Percentiles rank a stretch among this genome's conserved stretches.
These are phyloP conservation scores for Subanguina moxae DNA, from an alignment of 1,140 invertebrate genomes.

Conservation along the genomic window DNA sequence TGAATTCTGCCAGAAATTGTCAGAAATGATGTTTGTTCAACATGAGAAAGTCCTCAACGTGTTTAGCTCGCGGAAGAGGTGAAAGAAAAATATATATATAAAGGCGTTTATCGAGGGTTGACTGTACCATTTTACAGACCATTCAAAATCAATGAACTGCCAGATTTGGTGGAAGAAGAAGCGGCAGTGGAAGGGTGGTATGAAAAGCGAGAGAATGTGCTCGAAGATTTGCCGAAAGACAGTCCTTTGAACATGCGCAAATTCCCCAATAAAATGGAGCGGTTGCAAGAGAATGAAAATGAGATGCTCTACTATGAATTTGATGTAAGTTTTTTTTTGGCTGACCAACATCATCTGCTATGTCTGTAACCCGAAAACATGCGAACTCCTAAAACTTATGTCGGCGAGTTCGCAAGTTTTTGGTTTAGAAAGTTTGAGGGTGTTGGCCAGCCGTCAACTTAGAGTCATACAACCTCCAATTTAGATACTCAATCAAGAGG, in stretches of 20 bases:
- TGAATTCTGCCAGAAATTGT: too few species aligned
- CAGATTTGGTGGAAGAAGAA: background rate
- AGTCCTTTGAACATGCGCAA: conserved; percentile 14
- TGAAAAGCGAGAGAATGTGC: conserved; percentile 6
- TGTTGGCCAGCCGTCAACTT: background rate
- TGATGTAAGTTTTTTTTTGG: conserved; percentile 8
- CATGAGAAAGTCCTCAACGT: too few species aligned
- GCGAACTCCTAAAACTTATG: too few species aligned
- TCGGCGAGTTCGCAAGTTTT: too few species aligned
- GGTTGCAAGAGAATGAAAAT: conserved; percentile 36
- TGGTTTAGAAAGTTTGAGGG: too few species aligned
- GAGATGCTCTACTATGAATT: conserved; percentile 34
- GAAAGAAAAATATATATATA: too few species aligned
- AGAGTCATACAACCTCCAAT: background rate
- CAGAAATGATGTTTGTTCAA: too few species aligned
- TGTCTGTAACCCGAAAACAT: too few species aligned
- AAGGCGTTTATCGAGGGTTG: too few species aligned
- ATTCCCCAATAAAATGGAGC: conserved; percentile 37
- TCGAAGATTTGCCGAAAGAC: conserved; percentile 9
- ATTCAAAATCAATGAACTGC: conserved; percentile 2
- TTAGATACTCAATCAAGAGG: conserved; percentile 15
- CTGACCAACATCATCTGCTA: too few species aligned
- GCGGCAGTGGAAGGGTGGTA: background rate
- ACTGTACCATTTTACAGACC: too few species aligned
- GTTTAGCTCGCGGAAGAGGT: too few species aligned